Evolutionary conservation across 2,113 vertebrate genomes (phyloP), one percentile per base, ranked within the genome.

Genomic region (Urocynchramus pylzowi): DNA sequence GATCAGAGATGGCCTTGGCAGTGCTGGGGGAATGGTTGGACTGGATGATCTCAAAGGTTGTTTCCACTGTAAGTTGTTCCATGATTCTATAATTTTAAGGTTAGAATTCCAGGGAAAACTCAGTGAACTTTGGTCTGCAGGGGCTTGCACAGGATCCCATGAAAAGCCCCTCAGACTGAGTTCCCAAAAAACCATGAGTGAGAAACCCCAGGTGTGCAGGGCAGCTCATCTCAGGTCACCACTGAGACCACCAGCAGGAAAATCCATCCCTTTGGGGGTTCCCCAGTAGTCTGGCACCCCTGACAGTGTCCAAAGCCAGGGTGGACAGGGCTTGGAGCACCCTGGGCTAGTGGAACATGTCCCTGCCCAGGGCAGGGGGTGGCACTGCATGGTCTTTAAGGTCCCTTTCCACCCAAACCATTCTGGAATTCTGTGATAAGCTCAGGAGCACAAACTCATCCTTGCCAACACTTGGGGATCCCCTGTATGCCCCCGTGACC

Each of bases 291-390:
- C 45, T 60, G 73, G 18, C 11, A 61, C 42, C 31, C 41, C 56
- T 83, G 56, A 10, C 2, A 70, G 4, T 31, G 41, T 37, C 3
- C 47, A 6, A 24, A 16, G 49, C 64, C 73, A 57, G 31, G 6
- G 0, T 70, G 56, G 35, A 49, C 0, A 0, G 26, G 15, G 33
- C 26, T 84, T 63, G 71, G 73, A 70, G 4, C 22, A 50, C 0
- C 10, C 42, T 77, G 79, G 64, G 10, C 2, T 1, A 7, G 49
- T 42, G 70, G 15, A 4, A 83, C 5, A 11, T 37, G 63, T 47
- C 54, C 41, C 70, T 47, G 69, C 23, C 7, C n/a, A 12, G 27
- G 45, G 39, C 45, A 53, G 39, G n/a, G 10, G 5, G 3, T 45
- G 23, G 16, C 1, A 70, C 3, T 6, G 14, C 11, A 13, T 61